Base-by-base conservation (phyloP, 1,140 invertebrate genomes). In the Anoplophora glabripennis region DNA sequence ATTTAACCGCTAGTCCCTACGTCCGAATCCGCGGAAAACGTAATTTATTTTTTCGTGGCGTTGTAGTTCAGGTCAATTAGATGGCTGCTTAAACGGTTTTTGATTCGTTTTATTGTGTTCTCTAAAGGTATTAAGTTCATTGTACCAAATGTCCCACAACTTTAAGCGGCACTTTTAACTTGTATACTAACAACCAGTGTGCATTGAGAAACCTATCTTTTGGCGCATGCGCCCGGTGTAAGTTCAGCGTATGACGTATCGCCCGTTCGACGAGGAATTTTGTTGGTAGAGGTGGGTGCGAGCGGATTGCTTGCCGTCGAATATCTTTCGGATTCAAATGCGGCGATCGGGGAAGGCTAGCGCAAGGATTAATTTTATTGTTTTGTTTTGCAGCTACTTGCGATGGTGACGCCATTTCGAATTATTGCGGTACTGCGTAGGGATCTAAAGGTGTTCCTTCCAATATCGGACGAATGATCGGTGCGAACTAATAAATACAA, bases 121-220 rank as follows among this genome's bases (percentile, higher is more conserved):
- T 61, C 49, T 8, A 51, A 37, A 45, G 48, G 61, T 61, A 45
- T 59, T 37, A 57, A 61, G 62, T 67, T 67, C 65, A 64, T 67
- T 67, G 62, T 67, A 67, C 62, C 35, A 55, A 55, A 46, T 67
- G 18, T 54, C 49, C 12, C 46, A 62, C 61, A 62, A 58, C 59
- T 59, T 42, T 17, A 56, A 63, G 57, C 60, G 52, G 42, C 56
- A 62, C 40, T 58, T 63, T 57, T 47, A 56, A 59, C 60, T 65
- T 63, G 58, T 62, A 62, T 59, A 63, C 64, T 63, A 59, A 63
- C 60, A 66, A 52, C 54, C 44, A 63, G 45, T 53, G 57, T 61
- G 45, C 52, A 63, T 59, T 63, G 64, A 60, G 61, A 62, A 66
- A 66, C 60, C 48, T 58, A 57, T 54, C 47, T 47, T 35, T 7